Base-by-base conservation (phyloP, 2,113 vertebrate genomes). In the Indicator indicator region DNA sequence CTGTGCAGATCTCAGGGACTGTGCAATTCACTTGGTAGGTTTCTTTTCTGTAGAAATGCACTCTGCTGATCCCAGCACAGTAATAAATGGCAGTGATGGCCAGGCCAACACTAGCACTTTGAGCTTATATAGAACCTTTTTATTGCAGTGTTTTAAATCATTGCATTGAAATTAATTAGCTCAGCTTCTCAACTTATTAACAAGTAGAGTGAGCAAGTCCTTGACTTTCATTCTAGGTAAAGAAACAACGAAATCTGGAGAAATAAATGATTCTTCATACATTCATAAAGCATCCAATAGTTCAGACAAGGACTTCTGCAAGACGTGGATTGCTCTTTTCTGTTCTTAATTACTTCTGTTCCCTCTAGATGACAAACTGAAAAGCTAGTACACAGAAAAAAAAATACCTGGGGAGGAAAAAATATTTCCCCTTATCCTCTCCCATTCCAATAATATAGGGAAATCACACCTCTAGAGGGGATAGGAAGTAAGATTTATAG, bases 401-500 rank as follows among this genome's bases (percentile, higher is more conserved):
- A 69, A 77, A 67, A 65, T 33, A 79, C 23, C 40, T 44, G 36
- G 30, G 32, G 58, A 86, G 21, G 27, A 72, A 92, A 94, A 67
- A 21, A 44, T 60, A 72, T 21, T 52, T 80, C n/a, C 46, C 16
- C 6, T 8, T 74, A 72, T 90, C 16, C 28, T 89, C n/a, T 89
- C 42, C 42, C 60, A 83, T 77, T 20, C 15, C 27, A 72, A 55
- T 86, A 91, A 94, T 50, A 81, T 93, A 94, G 46, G 88, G 36
- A 95, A 91, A 81, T 88, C 54, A 59, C 93, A 95, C 58, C 83
- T 91, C 40, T 72, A 58, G 62, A 67, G 58, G 88, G 62, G 88
- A 86, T 90, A 91, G 86, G 65, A 95, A 93, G 69, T 72, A 73
- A 94, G 91, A 91, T 95, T 96, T 96, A 86, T 55, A 36, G 89